Evolutionary conservation across 2,888 invertebrate genomes (phyloP).

Genomic region (Macaria liturata): DNA sequence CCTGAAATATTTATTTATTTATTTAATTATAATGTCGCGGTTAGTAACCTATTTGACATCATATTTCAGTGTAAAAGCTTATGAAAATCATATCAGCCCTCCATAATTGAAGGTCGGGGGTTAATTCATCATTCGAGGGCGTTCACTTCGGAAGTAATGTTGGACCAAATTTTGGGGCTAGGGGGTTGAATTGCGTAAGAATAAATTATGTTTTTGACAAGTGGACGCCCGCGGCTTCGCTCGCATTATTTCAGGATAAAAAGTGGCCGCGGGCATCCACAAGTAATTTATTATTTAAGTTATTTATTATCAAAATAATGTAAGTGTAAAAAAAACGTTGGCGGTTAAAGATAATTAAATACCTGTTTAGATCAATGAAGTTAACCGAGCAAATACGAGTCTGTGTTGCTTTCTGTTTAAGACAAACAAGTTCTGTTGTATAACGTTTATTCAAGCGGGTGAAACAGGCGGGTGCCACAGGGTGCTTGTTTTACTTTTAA

Average conservation of each 20-base stretch:
- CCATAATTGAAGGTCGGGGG: conserved; percentile 23
- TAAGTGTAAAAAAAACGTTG: background rate
- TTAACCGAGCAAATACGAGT: no score
- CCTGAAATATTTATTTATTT: no score
- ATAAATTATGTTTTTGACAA: no score
- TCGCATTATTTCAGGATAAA: no score
- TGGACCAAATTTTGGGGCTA: conserved; percentile 18
- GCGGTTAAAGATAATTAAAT: background rate
- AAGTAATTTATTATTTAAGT: no score
- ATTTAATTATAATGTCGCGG: no score
- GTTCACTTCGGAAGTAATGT: conserved; percentile 5
- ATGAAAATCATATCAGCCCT: conserved; percentile 24
- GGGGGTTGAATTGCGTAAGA: background rate
- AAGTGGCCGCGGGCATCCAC: no score
- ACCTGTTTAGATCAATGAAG: no score
- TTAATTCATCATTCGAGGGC: conserved; percentile 27
- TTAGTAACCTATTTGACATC: conserved; percentile 12
- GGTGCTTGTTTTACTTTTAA: no score
- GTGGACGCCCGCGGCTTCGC: no score
- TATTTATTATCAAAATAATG: no score
- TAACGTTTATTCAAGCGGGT: background rate
- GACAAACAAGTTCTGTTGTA: background rate
- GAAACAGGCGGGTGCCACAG: no score
- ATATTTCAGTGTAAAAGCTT: conserved; percentile 17
- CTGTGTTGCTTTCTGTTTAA: background rate